phyloP scores from a whole-genome alignment of 2,888 invertebrate species.

The Scelioninae gen. 2 region DNA sequence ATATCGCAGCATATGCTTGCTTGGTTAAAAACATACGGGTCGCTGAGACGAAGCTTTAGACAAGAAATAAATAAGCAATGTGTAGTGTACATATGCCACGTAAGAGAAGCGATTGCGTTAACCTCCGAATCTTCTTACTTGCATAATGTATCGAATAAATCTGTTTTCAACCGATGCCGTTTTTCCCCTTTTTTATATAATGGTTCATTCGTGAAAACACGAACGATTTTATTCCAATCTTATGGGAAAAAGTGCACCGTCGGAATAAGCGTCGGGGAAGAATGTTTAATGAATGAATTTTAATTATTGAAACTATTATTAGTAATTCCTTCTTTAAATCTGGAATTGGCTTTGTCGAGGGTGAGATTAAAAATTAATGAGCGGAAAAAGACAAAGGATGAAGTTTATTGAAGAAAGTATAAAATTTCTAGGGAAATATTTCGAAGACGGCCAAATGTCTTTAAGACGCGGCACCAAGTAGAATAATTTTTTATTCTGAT shows the following conservation, averaged over 20 bases:
- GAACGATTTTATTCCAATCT: no score
- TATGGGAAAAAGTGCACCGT: neutral
- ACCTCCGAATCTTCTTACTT: slow-evolving; percentile 13
- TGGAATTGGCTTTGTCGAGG: slow-evolving; percentile 24
- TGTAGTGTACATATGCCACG: slow-evolving; percentile 16
- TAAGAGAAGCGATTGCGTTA: slow-evolving; percentile 16
- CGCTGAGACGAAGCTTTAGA: slow-evolving; percentile 24
- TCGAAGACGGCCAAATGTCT: neutral
- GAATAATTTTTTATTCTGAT: slow-evolving; percentile 4
- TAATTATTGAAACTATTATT: slow-evolving; percentile 31
- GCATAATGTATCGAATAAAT: slow-evolving; percentile 17
- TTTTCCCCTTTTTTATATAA: no score
- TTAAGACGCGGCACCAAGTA: neutral
- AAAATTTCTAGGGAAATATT: slow-evolving; percentile 10
- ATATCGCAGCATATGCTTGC: slow-evolving; percentile 25
- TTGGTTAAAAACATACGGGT: slow-evolving; percentile 29
- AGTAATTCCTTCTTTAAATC: slow-evolving; percentile 31
- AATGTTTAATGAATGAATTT: slow-evolving; percentile 28
- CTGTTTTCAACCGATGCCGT: neutral
- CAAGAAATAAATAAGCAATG: slow-evolving; percentile 43
- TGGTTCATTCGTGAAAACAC: no score
- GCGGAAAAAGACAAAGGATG: slow-evolving; percentile 24
- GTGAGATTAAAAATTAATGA: slow-evolving; percentile 36
- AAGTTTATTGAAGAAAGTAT: slow-evolving; percentile 16
- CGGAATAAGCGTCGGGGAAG: neutral